Base-by-base conservation (phyloP, 2,113 vertebrate species). In the Prietella phreatophila region DNA sequence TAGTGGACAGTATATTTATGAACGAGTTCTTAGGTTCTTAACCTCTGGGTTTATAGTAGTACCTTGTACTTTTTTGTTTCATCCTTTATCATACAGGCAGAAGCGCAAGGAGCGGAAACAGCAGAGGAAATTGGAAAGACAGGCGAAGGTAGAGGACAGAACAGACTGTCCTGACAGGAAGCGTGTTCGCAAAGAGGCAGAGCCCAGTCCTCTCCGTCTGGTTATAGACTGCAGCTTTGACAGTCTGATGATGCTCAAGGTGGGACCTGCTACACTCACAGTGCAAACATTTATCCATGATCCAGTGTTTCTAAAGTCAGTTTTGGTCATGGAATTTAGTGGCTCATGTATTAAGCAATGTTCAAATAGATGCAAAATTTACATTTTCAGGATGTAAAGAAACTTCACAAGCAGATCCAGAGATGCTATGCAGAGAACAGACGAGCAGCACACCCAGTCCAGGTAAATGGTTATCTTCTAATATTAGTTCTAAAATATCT, bases 391-490 rank as follows among this genome's bases (percentile, higher is more conserved):
- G 98, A 99, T 78, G 95, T 99, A 39, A 95, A 96, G 92, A 99
- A 99, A 92, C 97, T 99, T 86, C 97, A 99, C 94, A 99, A 97
- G 91, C 98, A 99, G 93, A 97, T 99, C 93, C 97, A 99, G 92
- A 95, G 98, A 76, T 99, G 98, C 91, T 99, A 99, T 0, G 97
- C 98, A 82, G 97, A 98, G 93, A 99, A 99, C 92, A 95, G 97
- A 87, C 95, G 97, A 67, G 97, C 97, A 0, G 84, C 92, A 9
- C 96, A 96, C 91, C 97, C 98, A 14, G 97, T 97, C 47, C 97
- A 98, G 96, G 98, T 99, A 82, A 76, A 95, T 71, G 15, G 22
- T 67, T 5, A 4, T 65, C 56, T 20, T 33, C 19, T 42, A 8
- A 2, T 79, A 84, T 33, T 83, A 6, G 22, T 65, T 53, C 61